Base-by-base conservation (phyloP, 2,113 vertebrate genomes). In the Speoplatyrhinus poulsoni region DNA sequence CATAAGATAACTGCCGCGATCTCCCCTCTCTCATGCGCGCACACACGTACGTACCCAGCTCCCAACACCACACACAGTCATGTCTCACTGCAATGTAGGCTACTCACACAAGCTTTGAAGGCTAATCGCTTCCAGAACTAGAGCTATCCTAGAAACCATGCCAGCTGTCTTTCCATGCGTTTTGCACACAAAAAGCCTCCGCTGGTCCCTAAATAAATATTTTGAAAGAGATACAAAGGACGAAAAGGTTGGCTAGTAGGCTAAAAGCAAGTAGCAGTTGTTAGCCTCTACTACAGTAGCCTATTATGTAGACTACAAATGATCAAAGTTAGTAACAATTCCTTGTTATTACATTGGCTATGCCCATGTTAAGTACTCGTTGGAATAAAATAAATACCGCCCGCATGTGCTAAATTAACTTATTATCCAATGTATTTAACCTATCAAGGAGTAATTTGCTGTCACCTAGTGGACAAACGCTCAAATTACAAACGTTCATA, bases 121-220 rank as follows among this genome's bases (percentile, higher is more conserved):
- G 5, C 82, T 91, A 92, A 90, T 90, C 71, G 67, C 77, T 90
- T 89, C 91, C 91, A 92, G 92, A 90, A 67, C 59, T 67, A 62
- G 66, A 68, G 60, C 68, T 78, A 82, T 82, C 77, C 76, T 80
- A 67, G 16, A 81, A 75, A 84, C 67, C 49, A 61, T 86, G 80
- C 82, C 83, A 87, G 82, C 52, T 77, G 73, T 3, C 82, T 82
- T 80, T 81, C 67, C 75, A 53, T 67, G 65, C 76, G 69, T 76
- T 68, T 60, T 85, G 57, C 65, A 74, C 64, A 70, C 75, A 70
- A 32, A 79, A 82, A 82, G 16, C 54, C 60, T 75, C 33, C 70
- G 53, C 48, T 67, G 72, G 64, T 12, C 50, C 36, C 65, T 41
- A 75, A 81, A 72, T 73, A 1, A 72, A 70, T 67, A 69, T 65